Evolutionary conservation across 2,113 vertebrate species (phyloP).

Genomic region (Poicephalus meyeri): DNA sequence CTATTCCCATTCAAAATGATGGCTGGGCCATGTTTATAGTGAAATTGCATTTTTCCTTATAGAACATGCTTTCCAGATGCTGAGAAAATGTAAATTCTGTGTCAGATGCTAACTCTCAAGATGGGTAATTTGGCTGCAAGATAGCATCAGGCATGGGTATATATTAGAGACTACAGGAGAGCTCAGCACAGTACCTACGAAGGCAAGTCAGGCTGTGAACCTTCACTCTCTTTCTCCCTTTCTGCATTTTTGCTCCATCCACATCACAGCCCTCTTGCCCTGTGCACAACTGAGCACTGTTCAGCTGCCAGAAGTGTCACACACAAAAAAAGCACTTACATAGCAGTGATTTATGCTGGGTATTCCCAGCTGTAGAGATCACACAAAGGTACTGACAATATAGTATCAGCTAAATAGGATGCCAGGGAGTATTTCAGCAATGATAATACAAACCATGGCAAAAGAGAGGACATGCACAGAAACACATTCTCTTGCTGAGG

Average conservation of each 20-base stretch:
- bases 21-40: background rate
- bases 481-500: background rate
- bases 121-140: background rate
- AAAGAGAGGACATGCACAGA: background rate
- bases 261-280: background rate
- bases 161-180: background rate
- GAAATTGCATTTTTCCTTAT: background rate
- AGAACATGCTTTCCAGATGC: background rate
- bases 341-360: background rate
- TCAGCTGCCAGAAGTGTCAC: background rate
- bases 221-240: background rate
- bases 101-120: background rate
- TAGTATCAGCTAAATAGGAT: background rate
- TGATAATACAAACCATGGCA: background rate
- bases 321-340: background rate
- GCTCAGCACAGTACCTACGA: background rate
- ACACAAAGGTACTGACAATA: background rate
- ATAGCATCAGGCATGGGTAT: background rate
- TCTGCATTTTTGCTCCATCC: background rate
- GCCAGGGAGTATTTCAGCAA: background rate
- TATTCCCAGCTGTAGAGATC: background rate
- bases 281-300: rapidly evolving
- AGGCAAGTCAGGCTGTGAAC: background rate
- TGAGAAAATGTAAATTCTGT: background rate
- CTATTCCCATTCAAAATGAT: background rate